Percentiles rank a stretch among this genome's conserved stretches.
Conservation (phyloP, 2,797 vertebrate genomes). For the Varecia variegata region DNA sequence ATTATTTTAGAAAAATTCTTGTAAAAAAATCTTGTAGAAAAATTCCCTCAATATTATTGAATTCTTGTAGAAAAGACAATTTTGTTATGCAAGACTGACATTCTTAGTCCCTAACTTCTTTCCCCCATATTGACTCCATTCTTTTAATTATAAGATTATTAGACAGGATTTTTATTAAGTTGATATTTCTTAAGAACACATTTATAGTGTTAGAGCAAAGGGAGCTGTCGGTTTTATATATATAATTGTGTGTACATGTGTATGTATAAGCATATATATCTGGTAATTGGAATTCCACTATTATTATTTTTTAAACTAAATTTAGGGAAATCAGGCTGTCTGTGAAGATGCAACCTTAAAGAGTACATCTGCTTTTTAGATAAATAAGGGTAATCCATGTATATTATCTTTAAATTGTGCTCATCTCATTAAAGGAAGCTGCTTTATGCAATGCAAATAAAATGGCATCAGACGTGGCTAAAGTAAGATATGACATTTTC, state of each 20-base stretch:
- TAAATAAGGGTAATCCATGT: conserved; percentile 71
- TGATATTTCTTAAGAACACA: not conserved
- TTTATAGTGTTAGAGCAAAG: not conserved
- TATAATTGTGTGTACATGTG: not conserved
- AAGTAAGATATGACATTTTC: conserved; percentile 47
- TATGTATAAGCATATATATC: not conserved
- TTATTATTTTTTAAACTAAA: conserved; percentile 9
- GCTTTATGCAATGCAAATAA: conserved; percentile 19
- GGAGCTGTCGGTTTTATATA: not conserved
- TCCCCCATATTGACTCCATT: not conserved
- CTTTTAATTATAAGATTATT: not conserved
- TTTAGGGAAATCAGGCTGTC: not conserved
- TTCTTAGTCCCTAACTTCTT: not conserved
- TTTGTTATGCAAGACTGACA: not conserved
- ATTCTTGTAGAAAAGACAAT: not conserved
- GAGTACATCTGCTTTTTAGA: conserved; percentile 27
- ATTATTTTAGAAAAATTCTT: not conserved
- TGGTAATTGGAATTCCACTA: not conserved
- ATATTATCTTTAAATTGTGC: conserved; percentile 60
- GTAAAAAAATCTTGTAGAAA: not conserved
- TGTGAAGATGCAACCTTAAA: not conserved
- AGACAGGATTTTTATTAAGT: not conserved
- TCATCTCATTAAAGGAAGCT: conserved; percentile 55
- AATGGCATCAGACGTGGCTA: conserved; percentile 37
- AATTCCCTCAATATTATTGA: not conserved